These are phyloP conservation scores for Drosophila pandora DNA, from an alignment of 1,140 invertebrate species.

Conservation along the genomic window DNA sequence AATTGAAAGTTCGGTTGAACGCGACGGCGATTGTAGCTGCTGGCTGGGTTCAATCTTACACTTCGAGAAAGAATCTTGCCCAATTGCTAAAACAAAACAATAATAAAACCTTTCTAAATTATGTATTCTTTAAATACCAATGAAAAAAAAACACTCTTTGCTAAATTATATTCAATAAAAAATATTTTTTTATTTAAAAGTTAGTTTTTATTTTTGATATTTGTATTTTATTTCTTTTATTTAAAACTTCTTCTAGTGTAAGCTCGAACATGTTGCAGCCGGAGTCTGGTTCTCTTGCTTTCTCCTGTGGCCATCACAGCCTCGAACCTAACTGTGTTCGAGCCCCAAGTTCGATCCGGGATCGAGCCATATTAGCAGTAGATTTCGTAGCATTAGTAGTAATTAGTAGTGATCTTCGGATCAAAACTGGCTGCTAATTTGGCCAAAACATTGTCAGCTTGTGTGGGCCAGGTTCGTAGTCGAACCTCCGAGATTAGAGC, in stretches of 20 bases:
- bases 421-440: neutral
- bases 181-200: too few relatives aligned
- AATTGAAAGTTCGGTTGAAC: constrained; percentile 10
- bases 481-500: neutral
- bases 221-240: too few relatives aligned
- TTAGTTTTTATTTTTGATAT: too few relatives aligned
- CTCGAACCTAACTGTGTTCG: neutral
- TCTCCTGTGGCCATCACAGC: neutral
- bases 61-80: neutral
- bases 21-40: neutral
- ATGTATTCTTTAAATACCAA: too few relatives aligned
- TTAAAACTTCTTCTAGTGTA: neutral
- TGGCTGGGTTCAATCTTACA: neutral
- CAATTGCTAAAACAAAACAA: too few relatives aligned
- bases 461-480: constrained; percentile 7
- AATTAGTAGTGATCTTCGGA: neutral
- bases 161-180: too few relatives aligned
- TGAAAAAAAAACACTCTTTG: too few relatives aligned
- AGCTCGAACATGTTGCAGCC: neutral
- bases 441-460: neutral
- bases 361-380: neutral
- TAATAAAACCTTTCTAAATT: too few relatives aligned
- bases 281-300: neutral
- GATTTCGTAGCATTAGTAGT: neutral
- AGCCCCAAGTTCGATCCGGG: neutral